A percentile compares a stretch with the other conserved stretches of the same genome.
phyloP scores from a whole-genome alignment of 2,888 invertebrate genomes.

The Lepeophtheirus nordmannii region DNA sequence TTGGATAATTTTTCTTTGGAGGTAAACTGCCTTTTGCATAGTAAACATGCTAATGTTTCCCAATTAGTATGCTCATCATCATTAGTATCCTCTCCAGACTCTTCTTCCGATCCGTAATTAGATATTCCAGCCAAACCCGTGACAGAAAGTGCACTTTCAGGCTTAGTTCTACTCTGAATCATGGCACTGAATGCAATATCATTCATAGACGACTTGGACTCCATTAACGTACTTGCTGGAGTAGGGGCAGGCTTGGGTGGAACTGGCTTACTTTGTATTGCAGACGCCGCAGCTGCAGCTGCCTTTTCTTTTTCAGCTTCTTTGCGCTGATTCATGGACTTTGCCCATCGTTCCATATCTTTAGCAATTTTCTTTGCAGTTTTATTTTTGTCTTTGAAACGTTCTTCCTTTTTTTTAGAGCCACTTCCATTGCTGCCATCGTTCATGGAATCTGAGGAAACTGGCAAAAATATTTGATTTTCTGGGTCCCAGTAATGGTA shows the following conservation, averaged over 20 bases:
- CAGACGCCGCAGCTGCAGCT: constrained; percentile 20
- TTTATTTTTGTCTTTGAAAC: constrained; percentile 62
- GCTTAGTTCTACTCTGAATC: constrained; percentile 13
- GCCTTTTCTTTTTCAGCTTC: constrained; percentile 39
- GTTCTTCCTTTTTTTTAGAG: constrained; percentile 48
- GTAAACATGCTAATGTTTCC: constrained; percentile 68
- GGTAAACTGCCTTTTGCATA: constrained; percentile 88
- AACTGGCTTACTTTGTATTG: not conserved
- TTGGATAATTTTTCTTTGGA: constrained; percentile 46
- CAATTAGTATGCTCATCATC: constrained; percentile 49
- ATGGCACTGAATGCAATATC: not conserved
- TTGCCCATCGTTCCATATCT: constrained; percentile 89
- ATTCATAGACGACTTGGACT: not conserved
- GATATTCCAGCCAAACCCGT: constrained; percentile 38
- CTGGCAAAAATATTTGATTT: constrained; percentile 36
- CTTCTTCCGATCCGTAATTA: constrained; percentile 59
- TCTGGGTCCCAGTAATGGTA: constrained; percentile 86
- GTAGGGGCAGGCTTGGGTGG: not conserved
- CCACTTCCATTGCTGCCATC: constrained; percentile 42
- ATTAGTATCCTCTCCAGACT: constrained; percentile 44
- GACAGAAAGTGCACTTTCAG: constrained; percentile 13
- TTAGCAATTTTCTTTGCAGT: constrained; percentile 95
- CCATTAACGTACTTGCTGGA: not conserved
- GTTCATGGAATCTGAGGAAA: constrained; percentile 29
- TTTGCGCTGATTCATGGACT: constrained; percentile 89